Evolutionary conservation across 1,140 invertebrate genomes (phyloP).

Genomic region (Drosophila cardini): DNA sequence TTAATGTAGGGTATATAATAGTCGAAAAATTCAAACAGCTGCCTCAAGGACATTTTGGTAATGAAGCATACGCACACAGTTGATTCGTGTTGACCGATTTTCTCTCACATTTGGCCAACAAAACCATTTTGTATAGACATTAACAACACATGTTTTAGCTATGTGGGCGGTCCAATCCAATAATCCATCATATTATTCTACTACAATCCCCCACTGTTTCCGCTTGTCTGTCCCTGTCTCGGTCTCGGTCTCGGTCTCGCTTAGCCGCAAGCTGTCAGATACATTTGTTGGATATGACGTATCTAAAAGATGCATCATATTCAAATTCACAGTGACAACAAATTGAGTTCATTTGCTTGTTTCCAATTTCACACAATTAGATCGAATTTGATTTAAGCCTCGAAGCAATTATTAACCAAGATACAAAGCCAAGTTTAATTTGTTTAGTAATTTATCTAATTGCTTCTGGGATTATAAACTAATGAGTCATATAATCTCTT

Average conservation of each 20-base stretch:
- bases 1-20: slow-evolving; percentile 2
- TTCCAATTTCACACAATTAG: slow-evolving; percentile 18
- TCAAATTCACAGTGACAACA: slow-evolving; percentile 40
- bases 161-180: slow-evolving; percentile 14
- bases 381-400: slow-evolving; percentile 55
- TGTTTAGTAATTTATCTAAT: slow-evolving; percentile 29
- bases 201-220: background rate
- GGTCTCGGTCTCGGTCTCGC: background rate
- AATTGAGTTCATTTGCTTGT: slow-evolving; percentile 30
- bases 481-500: slow-evolving; percentile 6
- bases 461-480: slow-evolving; percentile 12
- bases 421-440: background rate
- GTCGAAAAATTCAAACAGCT: slow-evolving; percentile 16
- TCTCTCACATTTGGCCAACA: slow-evolving; percentile 1
- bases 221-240: background rate
- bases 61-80: slow-evolving; percentile 40
- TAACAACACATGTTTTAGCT: slow-evolving; percentile 42
- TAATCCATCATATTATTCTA: slow-evolving; percentile 33
- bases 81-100: slow-evolving; percentile 19
- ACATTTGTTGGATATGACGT: slow-evolving; percentile 40
- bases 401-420: slow-evolving; percentile 1
- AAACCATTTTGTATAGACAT: slow-evolving; percentile 34
- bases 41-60: slow-evolving; percentile 37
- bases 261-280: slow-evolving; percentile 46
- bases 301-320: slow-evolving; percentile 51